Conservation (phyloP, 2,797 vertebrate genomes). For the Streptopelia turtur region DNA sequence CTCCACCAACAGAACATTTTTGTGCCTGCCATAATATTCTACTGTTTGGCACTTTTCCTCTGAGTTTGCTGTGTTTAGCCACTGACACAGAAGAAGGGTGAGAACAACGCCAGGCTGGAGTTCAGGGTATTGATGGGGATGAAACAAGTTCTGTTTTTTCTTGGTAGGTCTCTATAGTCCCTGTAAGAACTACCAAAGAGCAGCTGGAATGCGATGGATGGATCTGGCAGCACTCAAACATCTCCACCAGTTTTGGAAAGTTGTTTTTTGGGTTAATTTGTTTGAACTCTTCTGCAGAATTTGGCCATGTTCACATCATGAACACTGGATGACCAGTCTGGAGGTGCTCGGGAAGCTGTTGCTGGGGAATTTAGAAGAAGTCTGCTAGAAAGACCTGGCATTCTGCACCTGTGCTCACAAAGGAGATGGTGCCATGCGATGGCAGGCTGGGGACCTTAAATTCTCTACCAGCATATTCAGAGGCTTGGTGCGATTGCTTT, state of each 20-base stretch:
- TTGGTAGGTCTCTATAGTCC: background rate
- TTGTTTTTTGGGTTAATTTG: background rate
- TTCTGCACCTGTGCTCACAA: background rate
- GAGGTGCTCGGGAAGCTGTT: background rate
- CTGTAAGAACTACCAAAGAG: background rate
- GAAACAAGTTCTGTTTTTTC: background rate
- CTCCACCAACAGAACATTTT: background rate
- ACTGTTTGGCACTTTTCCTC: background rate
- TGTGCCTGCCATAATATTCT: background rate
- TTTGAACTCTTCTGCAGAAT: background rate
- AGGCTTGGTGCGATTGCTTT: background rate
- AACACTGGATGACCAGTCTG: background rate
- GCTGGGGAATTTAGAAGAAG: background rate
- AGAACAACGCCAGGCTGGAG: background rate
- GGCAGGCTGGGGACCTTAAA: background rate
- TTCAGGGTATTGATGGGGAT: background rate
- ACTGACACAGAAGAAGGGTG: background rate
- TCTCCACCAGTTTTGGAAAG: background rate
- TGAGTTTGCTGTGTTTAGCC: background rate
- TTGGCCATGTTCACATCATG: background rate
- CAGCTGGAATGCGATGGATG: background rate
- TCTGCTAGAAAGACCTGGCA: background rate
- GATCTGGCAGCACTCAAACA: background rate
- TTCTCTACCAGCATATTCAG: background rate
- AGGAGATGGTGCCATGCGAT: fast-evolving